Evolutionary conservation across 2,113 vertebrate genomes (phyloP).

Genomic region (Lophochroa leadbeateri): DNA sequence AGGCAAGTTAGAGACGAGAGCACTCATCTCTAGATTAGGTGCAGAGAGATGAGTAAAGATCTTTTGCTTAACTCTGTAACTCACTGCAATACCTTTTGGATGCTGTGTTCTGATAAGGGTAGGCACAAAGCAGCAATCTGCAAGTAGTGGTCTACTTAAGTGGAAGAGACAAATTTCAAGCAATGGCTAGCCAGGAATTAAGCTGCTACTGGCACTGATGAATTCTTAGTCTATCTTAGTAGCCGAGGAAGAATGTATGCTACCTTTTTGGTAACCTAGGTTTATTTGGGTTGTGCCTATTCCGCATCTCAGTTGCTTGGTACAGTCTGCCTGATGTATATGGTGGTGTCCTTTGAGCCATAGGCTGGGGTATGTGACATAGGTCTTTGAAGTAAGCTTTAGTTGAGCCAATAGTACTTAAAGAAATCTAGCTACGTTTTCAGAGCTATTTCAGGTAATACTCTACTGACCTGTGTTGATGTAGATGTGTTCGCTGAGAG

Average conservation of each 20-base stretch:
- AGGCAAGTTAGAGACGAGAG: not conserved
- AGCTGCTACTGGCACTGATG: not conserved
- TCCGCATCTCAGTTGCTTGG: not conserved
- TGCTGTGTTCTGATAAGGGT: not conserved
- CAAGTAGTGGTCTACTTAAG: not conserved
- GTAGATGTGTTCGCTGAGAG: not conserved
- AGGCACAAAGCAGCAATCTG: not conserved
- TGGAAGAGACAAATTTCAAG: not conserved
- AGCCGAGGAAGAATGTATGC: not conserved
- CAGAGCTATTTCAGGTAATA: not conserved
- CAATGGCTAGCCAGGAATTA: not conserved
- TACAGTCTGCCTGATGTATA: not conserved
- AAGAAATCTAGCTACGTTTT: not conserved
- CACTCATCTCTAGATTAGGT: not conserved
- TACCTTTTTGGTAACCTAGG: not conserved
- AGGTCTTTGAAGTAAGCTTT: not conserved
- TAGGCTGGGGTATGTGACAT: not conserved
- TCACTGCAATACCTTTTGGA: not conserved
- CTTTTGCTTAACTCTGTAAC: not conserved
- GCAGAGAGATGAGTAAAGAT: not conserved
- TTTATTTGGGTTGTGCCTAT: not conserved
- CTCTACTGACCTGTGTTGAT: not conserved
- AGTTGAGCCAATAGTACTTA: not conserved
- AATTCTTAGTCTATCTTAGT: not conserved
- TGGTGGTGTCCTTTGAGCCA: not conserved